Base-by-base conservation (phyloP, 2,113 vertebrate species). In the Rhinogobius similis region DNA sequence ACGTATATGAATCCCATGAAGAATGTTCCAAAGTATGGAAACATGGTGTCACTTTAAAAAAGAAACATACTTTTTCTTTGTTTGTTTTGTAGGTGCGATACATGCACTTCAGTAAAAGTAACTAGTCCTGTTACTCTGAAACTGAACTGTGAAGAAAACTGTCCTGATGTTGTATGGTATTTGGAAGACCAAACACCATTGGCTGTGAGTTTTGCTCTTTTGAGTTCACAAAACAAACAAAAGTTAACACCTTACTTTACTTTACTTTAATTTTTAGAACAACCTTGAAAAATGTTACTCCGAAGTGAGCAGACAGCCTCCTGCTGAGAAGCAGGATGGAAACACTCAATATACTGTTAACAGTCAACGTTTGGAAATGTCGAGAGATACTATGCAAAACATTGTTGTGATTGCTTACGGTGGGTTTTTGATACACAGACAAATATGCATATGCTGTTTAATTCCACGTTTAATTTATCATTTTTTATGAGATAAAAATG, bases 361-460 rank as follows among this genome's bases (percentile, higher is more conserved):
- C 10, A 90, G 71, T 24, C 50, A 63, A 61, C 27, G 70, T 62
- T 80, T 93, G 14, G 56, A 64, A n/a, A 44, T 52, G 16, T 90
- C 87, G 12, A 82, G 70, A 62, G 71, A 81, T 18, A 65, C 18
- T 4, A 27, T 36, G 50, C 50, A 46, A 1, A 89, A 89, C 66
- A 87, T 94, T 70, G 89, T 1, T 64, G 90, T 92, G 20, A 75
- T 91, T 62, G 93, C 72, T 80, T 92, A 92, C 72, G 92, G 93
- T 93, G 46, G 1, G 83, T 79, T 70, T 55, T 53, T 7, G 64
- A 29, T 27, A 9, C 14, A 58, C 14, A 29, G 4, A 58, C 13
- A 29, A 18, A 58, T 29, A 29, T 29, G 18, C 12, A 58, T 58
- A 26, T 58, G 7, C 12, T 43, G 12, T 43, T 41, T 43, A 23